Percentiles rank a stretch among this genome's conserved stretches.
Evolutionary conservation across 2,888 invertebrate species (phyloP).

Genomic region (Dromius quadrimaculatus): DNA sequence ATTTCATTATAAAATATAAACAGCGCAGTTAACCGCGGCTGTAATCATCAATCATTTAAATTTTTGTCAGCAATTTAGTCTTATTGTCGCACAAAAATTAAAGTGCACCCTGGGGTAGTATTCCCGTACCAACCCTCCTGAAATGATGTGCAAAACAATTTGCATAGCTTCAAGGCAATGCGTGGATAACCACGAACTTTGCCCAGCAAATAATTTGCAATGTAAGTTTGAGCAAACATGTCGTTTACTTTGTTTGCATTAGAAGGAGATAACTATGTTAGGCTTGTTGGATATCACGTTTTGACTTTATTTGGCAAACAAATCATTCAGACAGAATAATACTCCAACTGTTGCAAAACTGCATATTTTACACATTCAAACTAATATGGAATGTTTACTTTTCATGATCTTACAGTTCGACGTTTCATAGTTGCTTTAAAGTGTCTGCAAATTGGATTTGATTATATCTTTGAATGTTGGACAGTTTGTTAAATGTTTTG

Average conservation of each 20-base stretch:
- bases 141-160: conserved; percentile 34
- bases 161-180: conserved; percentile 26
- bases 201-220: conserved; percentile 42
- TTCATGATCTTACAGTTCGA: background rate
- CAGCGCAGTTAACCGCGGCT: too few species aligned
- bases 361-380: background rate
- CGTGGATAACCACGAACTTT: conserved; percentile 31
- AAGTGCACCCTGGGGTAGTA: conserved; percentile 32
- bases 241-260: conserved; percentile 7
- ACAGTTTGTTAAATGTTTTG: conserved; percentile 26
- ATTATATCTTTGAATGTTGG: conserved; percentile 38
- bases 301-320: conserved; percentile 29
- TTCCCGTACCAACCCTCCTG: conserved; percentile 10
- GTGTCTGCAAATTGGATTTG: conserved; percentile 16
- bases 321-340: conserved; percentile 6
- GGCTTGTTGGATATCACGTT: conserved; percentile 21
- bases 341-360: too few species aligned
- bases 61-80: too few species aligned
- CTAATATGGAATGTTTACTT: background rate
- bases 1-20: too few species aligned
- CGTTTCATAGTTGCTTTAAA: too few species aligned
- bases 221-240: conserved; percentile 45
- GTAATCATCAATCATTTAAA: background rate
- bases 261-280: conserved; percentile 16
- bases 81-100: conserved; percentile 17